Evolutionary conservation across 2,888 invertebrate genomes (phyloP).

Genomic region (Lordiphosa andalusiaca): DNA sequence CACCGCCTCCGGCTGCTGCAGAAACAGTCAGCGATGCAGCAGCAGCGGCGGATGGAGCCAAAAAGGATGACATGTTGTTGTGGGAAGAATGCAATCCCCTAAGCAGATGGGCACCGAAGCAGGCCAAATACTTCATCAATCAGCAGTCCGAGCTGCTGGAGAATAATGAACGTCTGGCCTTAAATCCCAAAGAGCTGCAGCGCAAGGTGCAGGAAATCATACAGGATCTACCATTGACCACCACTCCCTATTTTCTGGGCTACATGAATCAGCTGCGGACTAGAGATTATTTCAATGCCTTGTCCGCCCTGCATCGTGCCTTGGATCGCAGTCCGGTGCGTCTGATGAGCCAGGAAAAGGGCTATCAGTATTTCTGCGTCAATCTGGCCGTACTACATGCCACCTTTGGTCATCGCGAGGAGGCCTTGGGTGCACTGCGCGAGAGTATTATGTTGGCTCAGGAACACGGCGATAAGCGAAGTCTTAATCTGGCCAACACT

Average conservation of each 20-base stretch:
- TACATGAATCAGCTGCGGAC: slow-evolving; percentile 93
- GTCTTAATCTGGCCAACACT: slow-evolving; percentile 91
- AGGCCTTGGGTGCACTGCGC: slow-evolving; percentile 89
- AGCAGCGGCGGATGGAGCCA: slow-evolving; percentile 1
- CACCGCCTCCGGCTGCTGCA: slow-evolving; percentile 22
- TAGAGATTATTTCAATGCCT: slow-evolving; percentile 87
- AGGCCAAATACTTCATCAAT: slow-evolving; percentile 93
- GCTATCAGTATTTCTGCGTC: slow-evolving; percentile 93
- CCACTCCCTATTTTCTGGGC: slow-evolving; percentile 88
- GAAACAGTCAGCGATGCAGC: not conserved
- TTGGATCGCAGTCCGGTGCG: slow-evolving; percentile 86
- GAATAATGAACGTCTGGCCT: slow-evolving; percentile 89
- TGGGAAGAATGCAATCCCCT: slow-evolving; percentile 79
- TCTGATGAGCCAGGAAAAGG: slow-evolving; percentile 88
- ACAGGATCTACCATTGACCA: slow-evolving; percentile 77
- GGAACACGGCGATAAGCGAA: slow-evolving; percentile 91
- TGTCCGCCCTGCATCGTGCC: slow-evolving; percentile 82
- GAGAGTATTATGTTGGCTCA: slow-evolving; percentile 94
- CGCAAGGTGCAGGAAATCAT: slow-evolving; percentile 80
- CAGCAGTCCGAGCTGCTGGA: slow-evolving; percentile 91
- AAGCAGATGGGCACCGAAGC: slow-evolving; percentile 90
- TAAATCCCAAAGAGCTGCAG: slow-evolving; percentile 89
- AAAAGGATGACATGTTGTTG: slow-evolving; percentile 14
- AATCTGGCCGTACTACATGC: slow-evolving; percentile 94
- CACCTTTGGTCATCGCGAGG: slow-evolving; percentile 87